Percentiles rank a stretch among this genome's conserved stretches.
phyloP scores from a whole-genome alignment of 2,113 vertebrate genomes.

The Polypterus senegalus region DNA sequence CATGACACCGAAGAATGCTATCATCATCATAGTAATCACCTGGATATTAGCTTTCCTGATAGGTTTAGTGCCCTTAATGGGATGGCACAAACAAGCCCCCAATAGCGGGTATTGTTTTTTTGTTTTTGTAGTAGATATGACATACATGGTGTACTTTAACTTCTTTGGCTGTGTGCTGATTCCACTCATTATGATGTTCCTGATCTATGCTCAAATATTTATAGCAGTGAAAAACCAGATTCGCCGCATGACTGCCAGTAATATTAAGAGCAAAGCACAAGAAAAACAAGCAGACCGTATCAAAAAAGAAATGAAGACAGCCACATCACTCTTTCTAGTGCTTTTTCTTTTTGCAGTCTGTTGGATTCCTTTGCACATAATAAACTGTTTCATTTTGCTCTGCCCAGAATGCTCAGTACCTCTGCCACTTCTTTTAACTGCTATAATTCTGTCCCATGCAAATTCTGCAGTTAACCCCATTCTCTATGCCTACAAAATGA shows the following conservation, averaged over 20 bases:
- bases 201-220: constrained; percentile 41
- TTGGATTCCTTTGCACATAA: constrained; percentile 57
- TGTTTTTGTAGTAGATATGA: constrained; percentile 38
- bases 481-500: constrained; percentile 57
- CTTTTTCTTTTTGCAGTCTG: constrained; percentile 50
- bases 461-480: constrained; percentile 56
- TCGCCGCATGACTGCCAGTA: constrained; percentile 27
- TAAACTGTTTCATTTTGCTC: constrained; percentile 57
- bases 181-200: constrained; percentile 40
- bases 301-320: constrained; percentile 41
- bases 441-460: constrained; percentile 55
- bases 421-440: constrained; percentile 37
- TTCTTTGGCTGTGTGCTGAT: constrained; percentile 36
- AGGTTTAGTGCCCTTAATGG: constrained; percentile 46
- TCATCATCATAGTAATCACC: constrained; percentile 39
- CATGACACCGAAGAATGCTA: constrained; percentile 45
- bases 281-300: constrained; percentile 13
- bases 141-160: constrained; percentile 48
- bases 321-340: constrained; percentile 46
- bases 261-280: neutral
- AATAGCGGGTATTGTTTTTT: constrained; percentile 38
- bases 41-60: constrained; percentile 42
- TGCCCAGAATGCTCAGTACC: constrained; percentile 40
- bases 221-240: constrained; percentile 31
- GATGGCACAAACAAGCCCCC: constrained; percentile 37